These are phyloP conservation scores for Trichosurus vulpecula DNA, from an alignment of 2,797 vertebrate species.

Conservation along the genomic window DNA sequence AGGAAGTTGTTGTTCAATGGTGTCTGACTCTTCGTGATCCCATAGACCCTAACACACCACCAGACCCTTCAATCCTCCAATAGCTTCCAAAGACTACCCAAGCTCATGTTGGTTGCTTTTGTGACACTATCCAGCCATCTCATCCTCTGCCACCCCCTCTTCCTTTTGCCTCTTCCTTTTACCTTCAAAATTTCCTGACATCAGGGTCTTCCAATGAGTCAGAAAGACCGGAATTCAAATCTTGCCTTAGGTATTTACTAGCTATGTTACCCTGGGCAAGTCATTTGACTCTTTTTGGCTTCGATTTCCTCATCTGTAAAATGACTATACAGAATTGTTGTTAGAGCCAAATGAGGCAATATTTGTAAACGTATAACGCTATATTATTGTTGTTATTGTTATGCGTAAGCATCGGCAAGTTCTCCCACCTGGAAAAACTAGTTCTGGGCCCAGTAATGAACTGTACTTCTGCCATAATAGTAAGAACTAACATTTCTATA, in stretches of 20 bases:
- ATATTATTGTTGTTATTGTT: background rate
- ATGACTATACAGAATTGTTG: background rate
- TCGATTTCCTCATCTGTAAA: background rate
- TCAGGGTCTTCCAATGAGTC: background rate
- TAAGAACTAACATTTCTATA: background rate
- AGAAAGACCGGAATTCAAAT: background rate
- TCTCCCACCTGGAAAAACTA: background rate
- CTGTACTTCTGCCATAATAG: background rate
- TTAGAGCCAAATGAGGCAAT: background rate
- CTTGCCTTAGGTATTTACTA: background rate
- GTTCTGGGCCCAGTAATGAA: background rate
- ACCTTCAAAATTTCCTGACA: background rate
- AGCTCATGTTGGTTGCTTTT: background rate
- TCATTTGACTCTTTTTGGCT: background rate
- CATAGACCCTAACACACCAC: background rate
- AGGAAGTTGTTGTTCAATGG: background rate
- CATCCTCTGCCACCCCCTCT: background rate
- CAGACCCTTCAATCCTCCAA: background rate
- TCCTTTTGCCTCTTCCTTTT: background rate
- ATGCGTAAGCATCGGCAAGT: background rate
- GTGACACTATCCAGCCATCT: background rate
- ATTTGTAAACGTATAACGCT: background rate
- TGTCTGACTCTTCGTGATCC: background rate
- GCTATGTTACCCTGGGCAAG: background rate
- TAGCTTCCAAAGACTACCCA: background rate